phyloP scores from a whole-genome alignment of 2,113 vertebrate species.

The Esox niger region DNA sequence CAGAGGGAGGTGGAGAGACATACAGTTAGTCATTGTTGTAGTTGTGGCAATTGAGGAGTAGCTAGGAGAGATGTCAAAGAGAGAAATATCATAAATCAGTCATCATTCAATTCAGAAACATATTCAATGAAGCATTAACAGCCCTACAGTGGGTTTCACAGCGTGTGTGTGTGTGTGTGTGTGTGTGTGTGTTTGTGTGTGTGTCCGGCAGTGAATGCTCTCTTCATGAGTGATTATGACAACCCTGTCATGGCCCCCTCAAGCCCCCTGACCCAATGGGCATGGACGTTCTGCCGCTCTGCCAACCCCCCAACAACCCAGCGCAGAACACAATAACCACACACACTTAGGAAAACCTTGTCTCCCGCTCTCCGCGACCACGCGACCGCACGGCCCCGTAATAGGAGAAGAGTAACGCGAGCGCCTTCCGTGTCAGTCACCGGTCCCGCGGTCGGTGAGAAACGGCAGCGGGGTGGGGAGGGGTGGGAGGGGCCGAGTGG shows the following conservation, averaged over 20 bases:
- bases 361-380: not conserved
- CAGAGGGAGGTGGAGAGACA: not conserved
- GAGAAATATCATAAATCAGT: not conserved
- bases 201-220: constrained; percentile 48
- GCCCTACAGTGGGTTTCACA: not conserved
- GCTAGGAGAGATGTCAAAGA: not conserved
- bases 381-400: not conserved
- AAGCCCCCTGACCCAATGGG: constrained; percentile 46
- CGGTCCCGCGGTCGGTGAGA: not conserved
- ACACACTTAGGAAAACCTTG: not conserved
- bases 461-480: constrained; percentile 35
- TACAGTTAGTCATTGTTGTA: not conserved
- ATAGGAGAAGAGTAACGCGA: not conserved
- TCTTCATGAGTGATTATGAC: constrained; percentile 66
- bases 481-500: constrained; percentile 40
- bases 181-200: constrained; percentile 10
- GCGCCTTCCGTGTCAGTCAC: constrained; percentile 12
- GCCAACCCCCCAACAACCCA: not conserved
- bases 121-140: not conserved
- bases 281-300: constrained; percentile 38
- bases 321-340: not conserved
- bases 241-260: constrained; percentile 58
- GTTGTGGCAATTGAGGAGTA: not conserved
- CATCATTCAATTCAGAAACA: constrained; percentile 2
- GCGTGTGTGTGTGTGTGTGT: constrained; percentile 18